Percentiles rank a stretch among this genome's conserved stretches.
Conservation (phyloP, 2,797 vertebrate species). For the Chanos chanos region DNA sequence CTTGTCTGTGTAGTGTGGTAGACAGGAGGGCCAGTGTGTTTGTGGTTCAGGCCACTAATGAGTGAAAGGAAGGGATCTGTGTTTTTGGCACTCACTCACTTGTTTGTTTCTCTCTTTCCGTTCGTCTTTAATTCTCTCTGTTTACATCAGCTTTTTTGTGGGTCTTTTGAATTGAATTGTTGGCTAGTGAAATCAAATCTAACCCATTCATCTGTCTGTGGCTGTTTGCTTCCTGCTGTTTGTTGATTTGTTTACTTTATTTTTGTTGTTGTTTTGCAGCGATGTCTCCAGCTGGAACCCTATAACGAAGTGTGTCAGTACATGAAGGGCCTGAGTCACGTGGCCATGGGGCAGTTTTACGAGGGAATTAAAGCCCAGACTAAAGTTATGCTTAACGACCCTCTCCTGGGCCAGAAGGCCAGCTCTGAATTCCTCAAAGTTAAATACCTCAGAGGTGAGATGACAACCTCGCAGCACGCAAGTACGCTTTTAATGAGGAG, state of each 20-base stretch:
- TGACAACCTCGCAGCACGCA: not conserved
- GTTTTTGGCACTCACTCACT: too few species aligned
- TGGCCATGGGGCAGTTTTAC: conserved; percentile 97
- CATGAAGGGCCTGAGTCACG: conserved; percentile 95
- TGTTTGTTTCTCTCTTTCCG: too few species aligned
- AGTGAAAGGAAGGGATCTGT: too few species aligned
- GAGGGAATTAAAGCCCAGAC: conserved; percentile 98
- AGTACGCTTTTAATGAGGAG: too few species aligned
- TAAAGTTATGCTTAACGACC: conserved; percentile 96
- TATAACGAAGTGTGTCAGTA: conserved; percentile 98
- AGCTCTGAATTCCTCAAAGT: conserved; percentile 97
- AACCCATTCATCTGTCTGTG: not conserved
- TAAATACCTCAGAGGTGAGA: conserved; percentile 93
- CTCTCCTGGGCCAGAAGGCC: conserved; percentile 93
- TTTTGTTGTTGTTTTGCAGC: conserved; percentile 69
- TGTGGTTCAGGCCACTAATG: too few species aligned
- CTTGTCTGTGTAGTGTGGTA: too few species aligned
- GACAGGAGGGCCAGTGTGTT: too few species aligned
- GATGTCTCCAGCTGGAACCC: conserved; percentile 90
- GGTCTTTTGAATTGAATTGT: too few species aligned
- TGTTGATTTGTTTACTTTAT: not conserved
- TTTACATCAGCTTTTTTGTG: too few species aligned
- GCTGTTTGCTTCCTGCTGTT: not conserved
- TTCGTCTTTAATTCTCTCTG: too few species aligned
- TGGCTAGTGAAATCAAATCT: too few species aligned